Evolutionary conservation across 2,888 invertebrate species (phyloP).

Genomic region (Agriopis marginaria): DNA sequence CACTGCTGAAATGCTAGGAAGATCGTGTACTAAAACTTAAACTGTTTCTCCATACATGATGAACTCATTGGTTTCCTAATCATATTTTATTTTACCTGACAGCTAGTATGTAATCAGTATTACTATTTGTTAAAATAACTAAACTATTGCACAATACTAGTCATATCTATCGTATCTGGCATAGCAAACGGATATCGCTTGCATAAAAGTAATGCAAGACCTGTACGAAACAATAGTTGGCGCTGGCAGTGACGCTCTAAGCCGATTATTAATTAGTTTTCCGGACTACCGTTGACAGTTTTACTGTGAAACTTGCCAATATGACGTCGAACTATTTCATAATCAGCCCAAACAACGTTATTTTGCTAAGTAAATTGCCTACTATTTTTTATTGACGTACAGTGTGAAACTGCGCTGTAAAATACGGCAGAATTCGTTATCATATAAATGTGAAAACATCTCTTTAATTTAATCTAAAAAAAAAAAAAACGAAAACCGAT

Average conservation of each 20-base stretch:
- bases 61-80: not conserved
- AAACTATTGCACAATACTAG: slow-evolving; percentile 1
- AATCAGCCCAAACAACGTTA: not conserved
- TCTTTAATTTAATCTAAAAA: no score
- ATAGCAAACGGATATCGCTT: slow-evolving; percentile 21
- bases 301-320: slow-evolving; percentile 24
- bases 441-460: no score
- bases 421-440: not conserved
- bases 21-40: not conserved
- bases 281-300: slow-evolving; percentile 10
- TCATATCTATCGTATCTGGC: slow-evolving; percentile 9
- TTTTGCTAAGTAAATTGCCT: not conserved
- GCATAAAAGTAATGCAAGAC: slow-evolving; percentile 22
- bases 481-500: no score
- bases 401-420: not conserved
- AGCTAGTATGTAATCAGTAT: not conserved
- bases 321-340: slow-evolving; percentile 10
- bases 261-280: slow-evolving; percentile 21
- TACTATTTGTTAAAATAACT: slow-evolving; percentile 10
- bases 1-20: no score
- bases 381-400: not conserved
- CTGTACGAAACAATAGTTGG: slow-evolving; percentile 7
- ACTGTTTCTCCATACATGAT: not conserved
- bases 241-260: slow-evolving; percentile 6
- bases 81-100: not conserved